A percentile compares a stretch with the other conserved stretches of the same genome.
Conservation (phyloP, 2,113 vertebrate genomes). For the Danionella cerebrum region DNA sequence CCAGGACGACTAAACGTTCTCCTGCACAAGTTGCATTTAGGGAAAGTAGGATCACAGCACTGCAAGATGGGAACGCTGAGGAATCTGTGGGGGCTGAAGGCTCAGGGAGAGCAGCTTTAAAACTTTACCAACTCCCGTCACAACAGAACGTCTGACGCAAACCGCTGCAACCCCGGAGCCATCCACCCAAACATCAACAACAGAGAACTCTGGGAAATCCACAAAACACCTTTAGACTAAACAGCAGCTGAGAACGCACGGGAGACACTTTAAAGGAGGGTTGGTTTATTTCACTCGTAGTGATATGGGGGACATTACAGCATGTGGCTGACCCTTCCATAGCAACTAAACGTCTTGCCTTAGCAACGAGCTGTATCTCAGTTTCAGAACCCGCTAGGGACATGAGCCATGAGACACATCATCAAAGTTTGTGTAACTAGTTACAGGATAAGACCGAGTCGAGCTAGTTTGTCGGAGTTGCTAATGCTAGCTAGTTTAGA, state of each 20-base stretch:
- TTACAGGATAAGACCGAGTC: too few relatives aligned
- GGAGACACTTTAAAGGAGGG: too few relatives aligned
- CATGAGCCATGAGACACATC: too few relatives aligned
- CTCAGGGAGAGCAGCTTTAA: slow-evolving; percentile 56
- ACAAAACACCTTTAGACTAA: slow-evolving; percentile 60
- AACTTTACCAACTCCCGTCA: slow-evolving; percentile 16
- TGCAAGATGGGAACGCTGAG: slow-evolving; percentile 68
- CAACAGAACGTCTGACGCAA: slow-evolving; percentile 31
- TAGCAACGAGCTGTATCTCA: too few relatives aligned
- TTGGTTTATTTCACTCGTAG: too few relatives aligned
- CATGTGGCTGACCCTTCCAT: too few relatives aligned
- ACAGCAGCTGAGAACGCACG: neutral
- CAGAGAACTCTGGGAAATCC: slow-evolving; percentile 67
- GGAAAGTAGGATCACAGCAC: slow-evolving; percentile 87
- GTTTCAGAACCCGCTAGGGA: too few relatives aligned
- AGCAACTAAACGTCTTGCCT: too few relatives aligned
- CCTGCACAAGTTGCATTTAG: slow-evolving; percentile 99
- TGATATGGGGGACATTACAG: too few relatives aligned
- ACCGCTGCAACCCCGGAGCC: slow-evolving; percentile 67
- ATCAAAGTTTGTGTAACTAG: too few relatives aligned
- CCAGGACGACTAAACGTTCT: slow-evolving; percentile 85
- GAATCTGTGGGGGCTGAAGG: slow-evolving; percentile 52
- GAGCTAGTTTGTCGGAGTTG: too few relatives aligned
- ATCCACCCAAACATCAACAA: slow-evolving; percentile 67
- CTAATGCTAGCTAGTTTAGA: too few relatives aligned